phyloP scores from a whole-genome alignment of 2,888 invertebrate species.

The Tuta absoluta region DNA sequence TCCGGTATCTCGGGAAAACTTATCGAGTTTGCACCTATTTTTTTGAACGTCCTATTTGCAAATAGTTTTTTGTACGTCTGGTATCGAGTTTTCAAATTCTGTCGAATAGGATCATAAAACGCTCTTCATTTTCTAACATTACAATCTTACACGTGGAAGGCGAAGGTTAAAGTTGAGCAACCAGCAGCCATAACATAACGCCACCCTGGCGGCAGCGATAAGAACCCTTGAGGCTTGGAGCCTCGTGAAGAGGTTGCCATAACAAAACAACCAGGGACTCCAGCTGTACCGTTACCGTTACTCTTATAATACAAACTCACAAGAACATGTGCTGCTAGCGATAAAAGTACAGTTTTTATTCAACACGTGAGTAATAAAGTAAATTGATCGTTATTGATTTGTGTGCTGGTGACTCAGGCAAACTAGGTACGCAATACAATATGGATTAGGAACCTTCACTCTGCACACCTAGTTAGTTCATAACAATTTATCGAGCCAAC shows the following conservation, averaged over 20 bases:
- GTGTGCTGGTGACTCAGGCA: too few species aligned
- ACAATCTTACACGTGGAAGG: background rate
- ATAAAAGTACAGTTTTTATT: background rate
- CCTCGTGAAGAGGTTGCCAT: background rate
- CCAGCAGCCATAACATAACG: background rate
- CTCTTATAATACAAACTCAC: background rate
- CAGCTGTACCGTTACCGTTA: background rate
- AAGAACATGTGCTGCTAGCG: background rate
- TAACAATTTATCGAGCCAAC: too few species aligned
- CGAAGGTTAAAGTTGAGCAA: conserved; percentile 9
- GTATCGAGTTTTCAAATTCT: too few species aligned
- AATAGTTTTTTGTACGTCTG: too few species aligned
- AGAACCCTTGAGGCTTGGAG: background rate
- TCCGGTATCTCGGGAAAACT: too few species aligned
- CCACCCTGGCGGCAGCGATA: background rate
- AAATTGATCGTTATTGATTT: too few species aligned
- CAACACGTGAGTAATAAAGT: background rate
- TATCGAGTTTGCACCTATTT: too few species aligned
- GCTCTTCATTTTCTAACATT: background rate
- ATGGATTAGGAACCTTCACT: too few species aligned
- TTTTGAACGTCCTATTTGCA: too few species aligned
- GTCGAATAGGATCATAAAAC: background rate
- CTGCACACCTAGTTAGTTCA: too few species aligned
- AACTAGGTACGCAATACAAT: too few species aligned
- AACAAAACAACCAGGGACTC: background rate